Evolutionary conservation across 2,113 vertebrate genomes (phyloP), one percentile per base, ranked within the genome.

Genomic region (Blennius ocellaris): DNA sequence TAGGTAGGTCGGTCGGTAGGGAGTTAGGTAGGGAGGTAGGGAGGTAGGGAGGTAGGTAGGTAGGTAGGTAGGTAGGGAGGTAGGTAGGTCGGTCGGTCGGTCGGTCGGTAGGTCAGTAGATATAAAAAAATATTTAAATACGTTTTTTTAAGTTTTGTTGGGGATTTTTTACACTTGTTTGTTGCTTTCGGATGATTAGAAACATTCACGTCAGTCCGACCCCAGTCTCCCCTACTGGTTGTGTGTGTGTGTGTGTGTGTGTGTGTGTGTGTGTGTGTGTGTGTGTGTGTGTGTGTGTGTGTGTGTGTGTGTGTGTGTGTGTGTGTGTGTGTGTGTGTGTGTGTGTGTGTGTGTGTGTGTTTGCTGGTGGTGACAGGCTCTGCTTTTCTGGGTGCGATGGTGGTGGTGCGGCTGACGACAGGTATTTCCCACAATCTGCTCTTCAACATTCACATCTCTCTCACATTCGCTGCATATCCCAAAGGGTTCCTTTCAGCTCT

Each of bases 391-490:
- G 15, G 36, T 37, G 65, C 36, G 49, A 58, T 39, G 50, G 40
- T 48, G 14, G 17, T 17, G 47, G 6, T 10, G 15, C 1, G 8
- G 68, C 1, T 39, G 69, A 15, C 64, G 83, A 81, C 62, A 76
- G 70, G 49, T 40, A 69, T 76, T 47, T 21, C 56, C 16, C 44
- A 50, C 67, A 67, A 61, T 78, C 76, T 79, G 79, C 73, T 43
- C 55, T 59, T 44, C 21, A 14, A 58, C 63, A 11, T 49, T 38
- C 49, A 63, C 58, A 54, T 60, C 52, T 73, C 52, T 39, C 68
- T 50, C 69, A 58, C 67, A 6, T 15, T 6, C 11, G 11, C 9
- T 38, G 54, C 64, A 64, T 43, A 48, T 51, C 40, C 59, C 49
- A 8, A 0, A 68, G 64, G 61, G 55, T 49, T 45, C 50, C 56